Evolutionary conservation across 1,140 invertebrate species (phyloP), one percentile per base, ranked within the genome.

Genomic region (Heliconius congener): DNA sequence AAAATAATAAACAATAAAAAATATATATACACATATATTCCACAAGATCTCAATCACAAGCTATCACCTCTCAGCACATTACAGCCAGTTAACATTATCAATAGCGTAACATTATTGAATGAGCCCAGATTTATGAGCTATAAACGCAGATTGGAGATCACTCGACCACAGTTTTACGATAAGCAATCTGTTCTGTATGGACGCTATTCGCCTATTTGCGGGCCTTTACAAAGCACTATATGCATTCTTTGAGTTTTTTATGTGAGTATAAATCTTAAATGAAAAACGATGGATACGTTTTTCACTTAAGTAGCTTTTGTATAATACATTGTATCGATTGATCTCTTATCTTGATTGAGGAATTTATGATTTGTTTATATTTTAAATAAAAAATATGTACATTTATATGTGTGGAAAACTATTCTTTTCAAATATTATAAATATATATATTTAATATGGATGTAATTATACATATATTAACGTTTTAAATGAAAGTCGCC

Each of bases 141-240:
- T 94, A 93, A 94, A 93, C 84, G 78, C 84, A 88, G 93, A 94
- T 94, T 94, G 91, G 89, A 91, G 91, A 93, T 93, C 89, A 89
- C 87, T 87, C 87, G 90, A 88, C 86, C 86, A 88, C 86, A 83
- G 73, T 90, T 93, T 94, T 94, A 94, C 90, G 93, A 94, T 89
- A 88, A 87, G 89, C 90, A 93, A 93, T 93, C 88, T 90, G 80
- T 86, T 83, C 80, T 84, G 88, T 85, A 83, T 87, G 85, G 85
- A 84, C 85, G 78, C 52, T 77, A 57, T 74, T 84, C 84, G 84
- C 77, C 83, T 87, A 88, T 88, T 90, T 86, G 86, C 83, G 80
- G 79, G 75, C 77, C 80, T 85, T 84, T 86, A 81, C 81, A 76
- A 82, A 77, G 80, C 87, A 89, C 88, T 90, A 92, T 89, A 92